Conservation (phyloP, 2,797 vertebrate genomes). For the Acipenser transmontanus region DNA sequence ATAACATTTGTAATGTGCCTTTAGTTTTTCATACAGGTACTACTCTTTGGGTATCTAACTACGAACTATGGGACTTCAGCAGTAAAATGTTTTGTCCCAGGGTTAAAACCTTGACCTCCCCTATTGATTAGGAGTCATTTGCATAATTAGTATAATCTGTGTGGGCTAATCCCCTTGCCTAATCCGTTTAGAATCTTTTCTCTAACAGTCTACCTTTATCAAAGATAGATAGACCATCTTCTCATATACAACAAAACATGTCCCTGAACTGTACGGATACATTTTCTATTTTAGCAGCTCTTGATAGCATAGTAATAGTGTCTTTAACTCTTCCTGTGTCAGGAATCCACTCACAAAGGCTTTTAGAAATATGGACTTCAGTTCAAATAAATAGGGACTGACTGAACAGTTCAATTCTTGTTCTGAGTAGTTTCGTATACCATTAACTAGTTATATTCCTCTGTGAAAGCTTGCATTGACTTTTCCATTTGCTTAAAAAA, state of each 20-base stretch:
- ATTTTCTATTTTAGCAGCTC: conserved; percentile 34
- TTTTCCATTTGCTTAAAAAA: too few species aligned
- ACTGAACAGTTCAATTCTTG: too few species aligned
- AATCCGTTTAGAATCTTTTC: conserved; percentile 43
- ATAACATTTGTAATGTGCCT: too few species aligned
- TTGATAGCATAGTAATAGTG: conserved; percentile 31
- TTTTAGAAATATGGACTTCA: too few species aligned
- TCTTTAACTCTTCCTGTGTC: neutral
- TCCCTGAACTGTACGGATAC: conserved; percentile 44
- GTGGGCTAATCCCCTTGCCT: conserved; percentile 42
- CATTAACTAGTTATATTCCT: too few species aligned
- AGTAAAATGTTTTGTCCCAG: neutral
- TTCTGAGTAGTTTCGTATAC: too few species aligned
- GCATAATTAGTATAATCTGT: conserved; percentile 44
- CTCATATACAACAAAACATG: conserved; percentile 29
- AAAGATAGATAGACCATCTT: conserved; percentile 54
- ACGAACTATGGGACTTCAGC: too few species aligned
- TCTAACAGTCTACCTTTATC: conserved; percentile 50
- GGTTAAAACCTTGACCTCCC: conserved; percentile 48
- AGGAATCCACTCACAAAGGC: too few species aligned
- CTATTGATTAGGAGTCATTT: conserved; percentile 48
- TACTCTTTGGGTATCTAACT: too few species aligned
- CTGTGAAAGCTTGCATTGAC: too few species aligned
- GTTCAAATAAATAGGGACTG: too few species aligned
- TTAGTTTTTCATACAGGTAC: too few species aligned